phyloP scores from a whole-genome alignment of 1,140 invertebrate species.

The Colletes latitarsis region DNA sequence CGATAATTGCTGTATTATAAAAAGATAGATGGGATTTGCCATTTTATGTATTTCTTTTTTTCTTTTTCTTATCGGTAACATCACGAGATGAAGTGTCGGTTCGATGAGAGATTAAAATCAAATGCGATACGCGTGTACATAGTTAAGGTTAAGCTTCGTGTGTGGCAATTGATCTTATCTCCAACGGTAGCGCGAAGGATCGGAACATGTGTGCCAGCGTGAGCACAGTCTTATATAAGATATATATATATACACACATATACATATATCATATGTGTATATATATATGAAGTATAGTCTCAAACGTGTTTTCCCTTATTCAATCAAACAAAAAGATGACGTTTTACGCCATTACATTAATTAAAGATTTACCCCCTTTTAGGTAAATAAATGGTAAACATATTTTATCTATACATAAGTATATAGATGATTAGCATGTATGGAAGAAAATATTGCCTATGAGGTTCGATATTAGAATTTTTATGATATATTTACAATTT shows the following conservation, averaged over 20 bases:
- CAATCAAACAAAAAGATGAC: slow-evolving; percentile 51
- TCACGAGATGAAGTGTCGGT: slow-evolving; percentile 34
- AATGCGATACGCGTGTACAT: slow-evolving; percentile 66
- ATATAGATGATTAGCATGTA: slow-evolving; percentile 19
- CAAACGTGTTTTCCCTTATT: slow-evolving; percentile 28
- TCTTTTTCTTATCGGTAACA: slow-evolving; percentile 26
- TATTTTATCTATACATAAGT: slow-evolving; percentile 49
- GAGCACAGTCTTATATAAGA: slow-evolving; percentile 55
- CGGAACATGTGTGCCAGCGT: slow-evolving; percentile 45
- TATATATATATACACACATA: slow-evolving; percentile 3
- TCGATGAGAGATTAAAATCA: slow-evolving; percentile 56
- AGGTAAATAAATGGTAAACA: slow-evolving; percentile 41
- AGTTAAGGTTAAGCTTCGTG: slow-evolving; percentile 64
- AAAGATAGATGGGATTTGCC: slow-evolving; percentile 42
- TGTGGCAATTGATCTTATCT: slow-evolving; percentile 65
- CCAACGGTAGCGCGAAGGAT: slow-evolving; percentile 48
- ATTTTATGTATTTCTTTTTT: slow-evolving; percentile 49
- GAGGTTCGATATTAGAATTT: slow-evolving; percentile 61
- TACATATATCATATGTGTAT: no score
- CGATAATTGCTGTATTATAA: not conserved
- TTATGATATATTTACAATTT: slow-evolving; percentile 36
- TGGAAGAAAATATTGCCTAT: slow-evolving; percentile 24
- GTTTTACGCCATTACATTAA: slow-evolving; percentile 31
- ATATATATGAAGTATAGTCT: slow-evolving; percentile 24
- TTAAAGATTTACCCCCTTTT: slow-evolving; percentile 21